Conservation (phyloP, 2,113 vertebrate species). For the Protomyctophum bolini region DNA sequence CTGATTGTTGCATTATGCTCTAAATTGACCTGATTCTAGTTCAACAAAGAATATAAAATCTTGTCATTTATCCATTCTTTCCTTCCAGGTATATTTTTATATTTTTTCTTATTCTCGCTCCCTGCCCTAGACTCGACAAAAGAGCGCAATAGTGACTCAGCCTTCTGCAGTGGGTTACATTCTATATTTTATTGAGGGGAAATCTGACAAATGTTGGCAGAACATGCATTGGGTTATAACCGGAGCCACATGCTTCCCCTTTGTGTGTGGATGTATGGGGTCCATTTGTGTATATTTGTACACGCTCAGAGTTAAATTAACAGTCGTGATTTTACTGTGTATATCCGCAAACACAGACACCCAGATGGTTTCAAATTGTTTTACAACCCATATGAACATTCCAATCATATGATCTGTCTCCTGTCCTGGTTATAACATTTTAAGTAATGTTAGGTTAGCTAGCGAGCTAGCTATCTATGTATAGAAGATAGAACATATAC, state of each 20-base stretch:
- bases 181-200: conserved; percentile 19
- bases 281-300: not conserved
- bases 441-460: no score
- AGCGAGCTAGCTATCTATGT: no score
- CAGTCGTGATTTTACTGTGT: no score
- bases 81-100: conserved; percentile 23
- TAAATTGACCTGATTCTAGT: conserved; percentile 8
- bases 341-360: conserved; percentile 11
- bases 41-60: conserved; percentile 30
- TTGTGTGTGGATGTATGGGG: conserved; percentile 1
- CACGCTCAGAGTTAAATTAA: no score
- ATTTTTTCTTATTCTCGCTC: conserved; percentile 29
- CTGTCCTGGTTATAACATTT: no score
- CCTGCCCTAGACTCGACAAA: conserved; percentile 35
- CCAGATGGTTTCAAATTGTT: no score
- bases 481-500: no score
- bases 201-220: not conserved
- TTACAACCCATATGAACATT: no score
- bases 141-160: conserved; percentile 57
- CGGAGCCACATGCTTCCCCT: not conserved
- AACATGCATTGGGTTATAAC: conserved; percentile 1
- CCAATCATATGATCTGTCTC: no score
- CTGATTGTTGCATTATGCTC: not conserved
- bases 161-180: conserved; percentile 35
- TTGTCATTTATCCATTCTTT: conserved; percentile 36